phyloP scores from a whole-genome alignment of 2,888 invertebrate genomes.

The Parelbella ahira region DNA sequence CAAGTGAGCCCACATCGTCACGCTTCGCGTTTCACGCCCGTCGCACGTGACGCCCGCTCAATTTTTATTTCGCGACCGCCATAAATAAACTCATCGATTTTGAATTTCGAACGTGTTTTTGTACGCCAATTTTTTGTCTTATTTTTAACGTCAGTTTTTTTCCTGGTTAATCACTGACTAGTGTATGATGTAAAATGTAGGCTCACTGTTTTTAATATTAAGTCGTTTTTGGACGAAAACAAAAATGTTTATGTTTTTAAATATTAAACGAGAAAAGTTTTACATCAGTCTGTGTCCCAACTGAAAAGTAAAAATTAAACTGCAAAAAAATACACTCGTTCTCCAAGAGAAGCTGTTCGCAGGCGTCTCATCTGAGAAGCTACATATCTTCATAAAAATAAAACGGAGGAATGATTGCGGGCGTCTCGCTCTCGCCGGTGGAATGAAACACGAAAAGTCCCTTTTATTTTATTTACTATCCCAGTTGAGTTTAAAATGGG shows the following conservation, averaged over 20 bases:
- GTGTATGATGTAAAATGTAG: no score
- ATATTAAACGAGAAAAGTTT: no score
- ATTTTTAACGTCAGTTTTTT: no score
- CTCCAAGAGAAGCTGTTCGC: constrained; percentile 36
- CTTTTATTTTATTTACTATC: constrained; percentile 67
- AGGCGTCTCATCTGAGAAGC: constrained; percentile 44
- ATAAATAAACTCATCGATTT: constrained; percentile 42
- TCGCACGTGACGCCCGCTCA: constrained; percentile 46
- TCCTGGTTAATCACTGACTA: no score
- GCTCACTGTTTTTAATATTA: no score
- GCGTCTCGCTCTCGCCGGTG: constrained; percentile 40
- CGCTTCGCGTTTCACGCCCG: constrained; percentile 32
- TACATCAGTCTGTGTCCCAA: no score
- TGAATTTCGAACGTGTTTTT: constrained; percentile 29
- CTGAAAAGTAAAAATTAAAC: neutral
- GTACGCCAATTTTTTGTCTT: neutral
- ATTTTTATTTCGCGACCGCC: constrained; percentile 41
- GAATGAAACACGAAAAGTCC: constrained; percentile 60
- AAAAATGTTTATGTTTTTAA: no score
- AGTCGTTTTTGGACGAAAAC: no score
- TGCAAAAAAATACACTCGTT: constrained; percentile 15
- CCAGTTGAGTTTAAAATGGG: constrained; percentile 61
- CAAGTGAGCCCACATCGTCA: constrained; percentile 52
- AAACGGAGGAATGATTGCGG: constrained; percentile 54
- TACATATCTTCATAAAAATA: constrained; percentile 72